Evolutionary conservation across 2,113 vertebrate genomes (phyloP).

Genomic region (Gymnorhina tibicen): DNA sequence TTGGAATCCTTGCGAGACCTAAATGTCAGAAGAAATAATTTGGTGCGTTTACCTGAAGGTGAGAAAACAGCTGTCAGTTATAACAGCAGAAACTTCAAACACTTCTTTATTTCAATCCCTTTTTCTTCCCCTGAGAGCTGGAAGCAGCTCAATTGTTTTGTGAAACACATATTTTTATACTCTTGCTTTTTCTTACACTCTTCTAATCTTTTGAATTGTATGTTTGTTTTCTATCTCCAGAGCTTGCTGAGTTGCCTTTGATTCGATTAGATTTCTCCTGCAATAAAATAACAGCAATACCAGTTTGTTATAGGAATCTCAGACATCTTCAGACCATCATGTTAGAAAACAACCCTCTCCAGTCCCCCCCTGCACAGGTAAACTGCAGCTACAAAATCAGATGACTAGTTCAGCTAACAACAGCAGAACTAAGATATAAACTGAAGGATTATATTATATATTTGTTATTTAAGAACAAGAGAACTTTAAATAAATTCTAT

Average conservation of each 20-base stretch:
- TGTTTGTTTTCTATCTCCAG: conserved; percentile 66
- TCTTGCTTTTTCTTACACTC: background rate
- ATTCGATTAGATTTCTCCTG: conserved; percentile 97
- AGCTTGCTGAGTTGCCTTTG: conserved; percentile 90
- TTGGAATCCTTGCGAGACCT: conserved; percentile 89
- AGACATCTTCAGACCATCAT: conserved; percentile 89
- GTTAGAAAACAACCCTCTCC: conserved; percentile 95
- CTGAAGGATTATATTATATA: background rate
- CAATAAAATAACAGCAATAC: conserved; percentile 93
- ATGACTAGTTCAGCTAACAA: background rate
- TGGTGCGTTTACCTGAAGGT: conserved; percentile 90
- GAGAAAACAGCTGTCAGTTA: background rate
- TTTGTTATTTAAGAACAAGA: background rate
- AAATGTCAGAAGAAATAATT: conserved; percentile 92
- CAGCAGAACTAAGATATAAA: background rate
- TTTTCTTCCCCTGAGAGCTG: background rate
- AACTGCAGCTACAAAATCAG: background rate
- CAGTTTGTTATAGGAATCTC: conserved; percentile 90
- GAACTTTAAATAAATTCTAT: background rate
- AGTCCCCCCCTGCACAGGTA: conserved; percentile 96
- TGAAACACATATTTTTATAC: background rate
- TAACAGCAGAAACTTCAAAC: background rate
- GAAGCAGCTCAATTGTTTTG: background rate
- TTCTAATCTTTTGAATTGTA: background rate
- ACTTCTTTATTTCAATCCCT: background rate